A percentile compares a stretch with the other conserved stretches of the same genome.
Evolutionary conservation across 2,113 vertebrate genomes (phyloP).

Genomic region (Mionectes macconnelli): DNA sequence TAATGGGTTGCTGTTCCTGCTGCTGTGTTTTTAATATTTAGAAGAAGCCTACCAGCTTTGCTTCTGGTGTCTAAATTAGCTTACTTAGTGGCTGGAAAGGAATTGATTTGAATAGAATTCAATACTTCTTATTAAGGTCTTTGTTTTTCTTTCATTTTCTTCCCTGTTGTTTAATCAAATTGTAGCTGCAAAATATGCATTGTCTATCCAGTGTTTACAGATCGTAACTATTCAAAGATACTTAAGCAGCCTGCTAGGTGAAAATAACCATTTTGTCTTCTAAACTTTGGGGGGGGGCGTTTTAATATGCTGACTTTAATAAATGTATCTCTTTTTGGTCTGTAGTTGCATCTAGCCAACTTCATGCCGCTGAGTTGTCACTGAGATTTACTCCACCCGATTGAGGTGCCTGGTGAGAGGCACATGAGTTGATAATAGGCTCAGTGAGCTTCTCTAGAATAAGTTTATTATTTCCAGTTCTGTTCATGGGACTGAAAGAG

Average conservation of each 20-base stretch:
- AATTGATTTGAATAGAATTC: neutral
- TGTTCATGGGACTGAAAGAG: neutral
- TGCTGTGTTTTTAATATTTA: neutral
- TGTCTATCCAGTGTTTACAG: neutral
- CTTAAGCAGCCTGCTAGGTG: neutral
- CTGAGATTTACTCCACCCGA: neutral
- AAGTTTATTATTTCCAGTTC: neutral
- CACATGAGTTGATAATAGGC: neutral
- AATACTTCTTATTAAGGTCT: neutral
- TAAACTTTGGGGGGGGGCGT: accelerated
- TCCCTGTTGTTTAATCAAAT: neutral
- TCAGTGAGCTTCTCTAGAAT: neutral
- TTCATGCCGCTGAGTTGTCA: neutral
- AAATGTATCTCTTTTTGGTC: neutral
- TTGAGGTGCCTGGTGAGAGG: neutral
- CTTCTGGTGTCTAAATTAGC: neutral
- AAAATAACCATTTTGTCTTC: neutral
- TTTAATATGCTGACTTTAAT: neutral
- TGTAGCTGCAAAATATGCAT: neutral
- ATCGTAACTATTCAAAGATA: neutral
- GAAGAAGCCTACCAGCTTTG: neutral
- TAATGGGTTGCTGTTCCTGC: neutral
- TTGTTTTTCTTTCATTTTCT: neutral
- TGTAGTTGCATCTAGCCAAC: neutral
- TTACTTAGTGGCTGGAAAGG: neutral